Base-by-base conservation (phyloP, 1,140 invertebrate species). In the Pantala flavescens region DNA sequence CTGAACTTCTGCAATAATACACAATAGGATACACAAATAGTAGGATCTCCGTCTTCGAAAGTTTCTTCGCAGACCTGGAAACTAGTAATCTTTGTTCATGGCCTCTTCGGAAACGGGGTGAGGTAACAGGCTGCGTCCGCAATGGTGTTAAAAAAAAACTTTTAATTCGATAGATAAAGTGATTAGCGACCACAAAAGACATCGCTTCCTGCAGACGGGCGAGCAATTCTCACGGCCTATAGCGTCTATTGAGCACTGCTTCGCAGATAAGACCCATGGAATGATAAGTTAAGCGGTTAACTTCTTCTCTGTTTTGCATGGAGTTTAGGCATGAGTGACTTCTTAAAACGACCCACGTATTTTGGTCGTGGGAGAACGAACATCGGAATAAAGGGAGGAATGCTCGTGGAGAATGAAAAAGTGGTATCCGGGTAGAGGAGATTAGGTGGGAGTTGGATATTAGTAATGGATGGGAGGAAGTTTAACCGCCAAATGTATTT, bases 111-210 rank as follows among this genome's bases (percentile, higher is more conserved):
- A 36, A 36, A 36, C 28, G 28, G 3, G 9, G 9, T 36, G 28
- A 36, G 28, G 28, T 36, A 36, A 36, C 28, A 36, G 28, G 28
- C 9, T 36, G 9, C 28, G 28, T 36, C 28, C 28, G 28, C 28
- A 36, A 36, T 36, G 28, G 28, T 9, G 28, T 9, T 36, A 36
- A 36, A 36, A 36, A 36, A 36, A 36, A 36, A 36, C 28, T 36
- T 63, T 63, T 63, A 63, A 63, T 63, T 63, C 49, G 49, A 21
- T 21, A 63, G 49, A 63, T 63, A 21, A 63, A 63, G 49, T 63
- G 49, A 63, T 63, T 63, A 63, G 28, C 28, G 28, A 36, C 28
- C 28, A 36, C 28, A 36, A 36, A 63, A 16, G 49, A 63, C 49
- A 63, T 63, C 49, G n/a, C 49, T 63, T 63, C 49, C 49, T 63